These are phyloP conservation scores for Prionace glauca DNA, from an alignment of 2,797 vertebrate species.

Conservation along the genomic window DNA sequence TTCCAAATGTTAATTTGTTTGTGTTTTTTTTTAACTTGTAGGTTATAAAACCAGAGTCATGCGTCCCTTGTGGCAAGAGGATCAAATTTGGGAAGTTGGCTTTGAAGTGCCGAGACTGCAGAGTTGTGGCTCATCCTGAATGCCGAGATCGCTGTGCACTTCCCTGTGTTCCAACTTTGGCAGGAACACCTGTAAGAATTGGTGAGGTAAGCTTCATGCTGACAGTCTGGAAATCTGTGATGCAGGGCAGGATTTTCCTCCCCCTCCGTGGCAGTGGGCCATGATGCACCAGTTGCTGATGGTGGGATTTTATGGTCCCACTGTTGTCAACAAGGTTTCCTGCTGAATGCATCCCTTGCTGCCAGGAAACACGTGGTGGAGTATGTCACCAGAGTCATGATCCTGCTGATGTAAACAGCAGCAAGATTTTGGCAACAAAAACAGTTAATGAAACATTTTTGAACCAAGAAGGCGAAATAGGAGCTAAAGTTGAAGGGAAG, in stretches of 20 bases:
- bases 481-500: not conserved
- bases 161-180: slow-evolving; percentile 80
- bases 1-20: not conserved
- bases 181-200: slow-evolving; percentile 74
- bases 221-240: not conserved
- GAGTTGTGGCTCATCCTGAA: slow-evolving; percentile 82
- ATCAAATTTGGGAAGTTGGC: slow-evolving; percentile 95
- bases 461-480: not conserved
- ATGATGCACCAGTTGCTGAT: too few species aligned
- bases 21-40: slow-evolving; percentile 45
- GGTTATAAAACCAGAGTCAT: slow-evolving; percentile 95
- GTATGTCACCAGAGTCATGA: too few species aligned
- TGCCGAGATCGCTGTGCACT: slow-evolving; percentile 89
- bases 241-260: not conserved
- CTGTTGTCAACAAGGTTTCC: too few species aligned
- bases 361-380: too few species aligned
- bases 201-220: slow-evolving; percentile 65
- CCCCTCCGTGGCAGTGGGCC: too few species aligned
- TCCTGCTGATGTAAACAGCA: too few species aligned
- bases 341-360: too few species aligned
- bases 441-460: not conserved
- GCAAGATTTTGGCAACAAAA: not conserved
- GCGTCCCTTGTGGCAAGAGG: slow-evolving; percentile 92
- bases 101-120: slow-evolving; percentile 87
- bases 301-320: too few species aligned